Evolutionary conservation across 2,113 vertebrate species (phyloP).

Genomic region (Pycnonotus jocosus): DNA sequence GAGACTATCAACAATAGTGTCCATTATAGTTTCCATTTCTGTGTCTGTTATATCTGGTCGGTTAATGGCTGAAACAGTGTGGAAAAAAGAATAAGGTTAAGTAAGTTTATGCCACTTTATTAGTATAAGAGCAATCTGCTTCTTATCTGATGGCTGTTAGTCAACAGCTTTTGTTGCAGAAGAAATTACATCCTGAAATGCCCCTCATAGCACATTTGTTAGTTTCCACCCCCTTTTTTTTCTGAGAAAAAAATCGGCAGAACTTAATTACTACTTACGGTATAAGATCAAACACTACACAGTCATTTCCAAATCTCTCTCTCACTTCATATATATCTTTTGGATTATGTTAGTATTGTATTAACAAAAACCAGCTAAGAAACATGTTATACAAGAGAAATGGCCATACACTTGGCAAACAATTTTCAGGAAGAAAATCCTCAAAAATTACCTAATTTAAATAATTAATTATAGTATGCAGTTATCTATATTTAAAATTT

Average conservation of each 20-base stretch:
- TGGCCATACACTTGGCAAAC: neutral
- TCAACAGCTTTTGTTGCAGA: neutral
- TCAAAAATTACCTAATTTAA: neutral
- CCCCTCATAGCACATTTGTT: neutral
- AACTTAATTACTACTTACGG: neutral
- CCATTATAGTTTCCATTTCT: constrained; percentile 97
- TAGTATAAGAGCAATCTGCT: neutral
- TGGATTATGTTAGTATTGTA: neutral
- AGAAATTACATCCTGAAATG: neutral
- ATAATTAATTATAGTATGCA: neutral
- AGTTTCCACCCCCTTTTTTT: too few relatives aligned
- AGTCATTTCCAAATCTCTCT: neutral
- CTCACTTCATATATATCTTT: neutral
- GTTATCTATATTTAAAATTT: neutral
- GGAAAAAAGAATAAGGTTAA: neutral
- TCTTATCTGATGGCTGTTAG: neutral
- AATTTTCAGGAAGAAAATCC: neutral
- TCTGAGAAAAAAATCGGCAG: neutral
- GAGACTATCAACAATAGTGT: constrained; percentile 96
- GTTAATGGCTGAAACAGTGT: constrained; percentile 82
- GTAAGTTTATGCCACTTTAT: neutral
- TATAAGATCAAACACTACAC: neutral
- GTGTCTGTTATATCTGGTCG: constrained; percentile 93
- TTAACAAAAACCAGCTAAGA: neutral
- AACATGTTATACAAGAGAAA: neutral